These are phyloP conservation scores for Bos javanicus DNA, from an alignment of 2,113 vertebrate genomes.

Conservation along the genomic window DNA sequence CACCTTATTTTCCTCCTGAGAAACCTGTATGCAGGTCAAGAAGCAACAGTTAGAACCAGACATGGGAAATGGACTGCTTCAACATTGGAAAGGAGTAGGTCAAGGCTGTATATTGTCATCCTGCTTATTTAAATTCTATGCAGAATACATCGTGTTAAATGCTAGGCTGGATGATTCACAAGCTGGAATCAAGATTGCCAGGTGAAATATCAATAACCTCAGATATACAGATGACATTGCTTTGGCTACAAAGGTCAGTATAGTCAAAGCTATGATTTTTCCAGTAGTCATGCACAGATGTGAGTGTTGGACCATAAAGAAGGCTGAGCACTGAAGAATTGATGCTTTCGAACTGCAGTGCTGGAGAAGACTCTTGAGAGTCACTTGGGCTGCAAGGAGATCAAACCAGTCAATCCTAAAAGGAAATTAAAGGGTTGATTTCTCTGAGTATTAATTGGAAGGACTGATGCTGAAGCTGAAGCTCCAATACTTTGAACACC, in stretches of 20 bases:
- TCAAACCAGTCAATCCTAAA: neutral
- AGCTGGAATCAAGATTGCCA: neutral
- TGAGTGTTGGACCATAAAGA: neutral
- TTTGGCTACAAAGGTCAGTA: neutral
- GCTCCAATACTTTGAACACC: neutral
- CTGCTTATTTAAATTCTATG: neutral
- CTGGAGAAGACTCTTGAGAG: neutral
- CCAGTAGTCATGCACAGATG: neutral
- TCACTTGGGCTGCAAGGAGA: neutral
- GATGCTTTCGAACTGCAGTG: neutral
- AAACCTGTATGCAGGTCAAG: neutral
- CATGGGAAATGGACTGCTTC: neutral
- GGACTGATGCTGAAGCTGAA: neutral
- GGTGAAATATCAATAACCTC: neutral
- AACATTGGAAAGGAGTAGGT: neutral
- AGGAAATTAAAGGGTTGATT: neutral
- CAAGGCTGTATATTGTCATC: neutral
- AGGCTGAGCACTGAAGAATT: neutral
- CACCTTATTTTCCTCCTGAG: neutral
- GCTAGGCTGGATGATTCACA: neutral
- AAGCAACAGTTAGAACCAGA: neutral
- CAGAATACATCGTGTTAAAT: neutral
- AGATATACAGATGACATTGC: neutral
- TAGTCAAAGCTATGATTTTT: neutral
- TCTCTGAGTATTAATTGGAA: neutral